Conservation (phyloP, 2,113 vertebrate genomes). For the Passer montanus region DNA sequence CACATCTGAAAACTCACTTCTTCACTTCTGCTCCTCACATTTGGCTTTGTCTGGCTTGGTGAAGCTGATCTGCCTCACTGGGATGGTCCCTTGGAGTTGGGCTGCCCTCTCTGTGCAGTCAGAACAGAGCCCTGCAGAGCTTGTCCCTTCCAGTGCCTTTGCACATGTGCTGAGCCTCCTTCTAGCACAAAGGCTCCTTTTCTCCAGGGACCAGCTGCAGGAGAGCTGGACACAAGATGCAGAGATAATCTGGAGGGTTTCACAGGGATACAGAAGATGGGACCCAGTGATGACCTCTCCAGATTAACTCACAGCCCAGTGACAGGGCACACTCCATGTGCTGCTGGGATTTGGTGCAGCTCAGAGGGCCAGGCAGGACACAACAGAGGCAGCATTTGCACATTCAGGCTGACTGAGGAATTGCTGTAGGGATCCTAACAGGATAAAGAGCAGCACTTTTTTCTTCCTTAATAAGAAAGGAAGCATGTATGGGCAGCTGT, state of each 20-base stretch:
- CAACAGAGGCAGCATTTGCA: background rate
- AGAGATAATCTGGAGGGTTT: background rate
- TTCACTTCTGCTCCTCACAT: background rate
- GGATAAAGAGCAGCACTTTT: background rate
- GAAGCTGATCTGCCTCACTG: background rate
- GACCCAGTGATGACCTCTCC: background rate
- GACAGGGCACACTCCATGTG: rapidly evolving
- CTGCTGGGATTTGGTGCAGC: background rate
- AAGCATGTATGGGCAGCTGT: background rate
- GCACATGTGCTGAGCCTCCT: background rate
- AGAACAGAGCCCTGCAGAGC: background rate
- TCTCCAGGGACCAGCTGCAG: background rate
- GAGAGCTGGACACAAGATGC: background rate
- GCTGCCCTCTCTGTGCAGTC: background rate
- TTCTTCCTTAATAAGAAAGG: slow-evolving; percentile 6
- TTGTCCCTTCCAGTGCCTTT: background rate
- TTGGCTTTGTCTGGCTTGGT: background rate
- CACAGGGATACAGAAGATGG: background rate
- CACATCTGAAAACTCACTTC: background rate
- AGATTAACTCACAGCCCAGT: background rate
- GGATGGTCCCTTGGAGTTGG: background rate
- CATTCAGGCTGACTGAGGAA: background rate
- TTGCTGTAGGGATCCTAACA: background rate
- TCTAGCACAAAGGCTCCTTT: background rate
- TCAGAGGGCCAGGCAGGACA: background rate